Evolutionary conservation across 2,888 invertebrate species (phyloP), one percentile per base, ranked within the genome.

Genomic region (Mythimna pallens): DNA sequence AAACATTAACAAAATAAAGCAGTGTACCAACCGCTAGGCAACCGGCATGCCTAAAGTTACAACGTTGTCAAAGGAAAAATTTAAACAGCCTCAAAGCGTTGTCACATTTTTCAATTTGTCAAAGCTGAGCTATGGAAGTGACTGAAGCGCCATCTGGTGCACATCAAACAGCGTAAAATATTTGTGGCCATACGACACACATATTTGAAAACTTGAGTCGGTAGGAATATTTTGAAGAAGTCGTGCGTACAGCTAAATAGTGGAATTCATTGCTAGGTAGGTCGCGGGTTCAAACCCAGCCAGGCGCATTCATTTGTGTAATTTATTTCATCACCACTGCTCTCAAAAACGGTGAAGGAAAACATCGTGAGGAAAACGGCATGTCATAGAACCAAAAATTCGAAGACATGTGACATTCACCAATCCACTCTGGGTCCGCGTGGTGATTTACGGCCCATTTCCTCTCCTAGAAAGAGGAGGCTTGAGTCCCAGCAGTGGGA

Each of bases 11-110:
- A 61, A 61, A 69, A 55, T 67, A 55, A 50, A 58, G 55, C 63
- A 64, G 61, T 63, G 47, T 30, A 59, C 52, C 50, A 59, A 80
- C 82, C 80, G 22, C 72, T 65, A 6, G n/a, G 34, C 73, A 64
- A 62, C 73, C 40, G 80, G 80, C 65, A 67, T 80, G 77, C 61
- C 74, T 65, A 81, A 86, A 87, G 83, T 86, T 85, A 55, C 67
- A 62, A 69, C 72, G 63, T 40, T 76, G 81, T 85, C 89, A 89
- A 89, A 89, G 89, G 87, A 86, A 88, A 84, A 86, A 87, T 88
- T 78, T 85, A 59, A 85, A 86, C 73, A 78, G 66, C 76, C 64
- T 52, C 67, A 55, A 63, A 70, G 76, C 72, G 73, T 65, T 80
- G 85, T 71, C 65, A 75, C 62, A 87, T 86, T 84, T 85, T 83